Evolutionary conservation across 2,888 invertebrate species (phyloP).

Genomic region (Agonopterix heracliana): DNA sequence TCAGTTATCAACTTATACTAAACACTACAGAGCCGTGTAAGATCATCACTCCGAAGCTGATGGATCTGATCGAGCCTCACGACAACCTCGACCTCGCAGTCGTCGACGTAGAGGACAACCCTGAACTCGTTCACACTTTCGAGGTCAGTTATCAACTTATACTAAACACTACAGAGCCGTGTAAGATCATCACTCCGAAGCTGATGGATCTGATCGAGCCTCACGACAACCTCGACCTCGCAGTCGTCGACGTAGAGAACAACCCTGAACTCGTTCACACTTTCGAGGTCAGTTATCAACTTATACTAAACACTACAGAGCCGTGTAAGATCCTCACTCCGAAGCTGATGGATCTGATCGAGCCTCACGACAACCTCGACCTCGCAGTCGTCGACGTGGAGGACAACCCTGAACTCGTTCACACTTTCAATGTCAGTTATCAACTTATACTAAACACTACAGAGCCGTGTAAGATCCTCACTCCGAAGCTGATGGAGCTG

Average conservation of each 20-base stretch:
- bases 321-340: slow-evolving; percentile 92
- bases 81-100: slow-evolving; percentile 85
- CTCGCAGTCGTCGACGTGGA: no score
- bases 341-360: slow-evolving; percentile 84
- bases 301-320: slow-evolving; percentile 47
- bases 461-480: no score
- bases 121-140: slow-evolving; percentile 87
- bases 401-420: no score
- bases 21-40: slow-evolving; percentile 82
- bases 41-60: slow-evolving; percentile 88
- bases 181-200: slow-evolving; percentile 90
- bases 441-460: no score
- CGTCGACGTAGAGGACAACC: slow-evolving; percentile 88
- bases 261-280: slow-evolving; percentile 89
- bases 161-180: slow-evolving; percentile 76
- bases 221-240: slow-evolving; percentile 83
- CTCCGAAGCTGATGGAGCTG: no score
- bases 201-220: slow-evolving; percentile 85
- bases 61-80: slow-evolving; percentile 83
- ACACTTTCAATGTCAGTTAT: no score
- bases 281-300: slow-evolving; percentile 59
- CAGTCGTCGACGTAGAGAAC: slow-evolving; percentile 87
- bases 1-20: slow-evolving; percentile 10
- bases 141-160: slow-evolving; percentile 35
- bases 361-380: no score